phyloP scores from a whole-genome alignment of 2,113 vertebrate genomes.

The Amblyornis subalaris region DNA sequence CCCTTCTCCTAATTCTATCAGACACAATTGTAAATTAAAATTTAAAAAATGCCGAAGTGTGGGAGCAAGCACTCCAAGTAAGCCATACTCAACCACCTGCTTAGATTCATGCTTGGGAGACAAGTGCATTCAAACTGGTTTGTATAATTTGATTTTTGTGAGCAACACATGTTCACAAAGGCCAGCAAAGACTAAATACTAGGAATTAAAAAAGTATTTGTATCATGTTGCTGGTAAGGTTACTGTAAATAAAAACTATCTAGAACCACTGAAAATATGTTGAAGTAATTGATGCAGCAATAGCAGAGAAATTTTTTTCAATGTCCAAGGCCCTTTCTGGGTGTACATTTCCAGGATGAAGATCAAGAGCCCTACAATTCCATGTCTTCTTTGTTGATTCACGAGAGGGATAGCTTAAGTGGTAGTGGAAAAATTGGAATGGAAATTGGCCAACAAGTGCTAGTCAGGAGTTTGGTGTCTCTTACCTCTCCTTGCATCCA shows the following conservation, averaged over 20 bases:
- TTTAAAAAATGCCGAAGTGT: not conserved
- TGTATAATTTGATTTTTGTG: not conserved
- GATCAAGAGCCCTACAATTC: not conserved
- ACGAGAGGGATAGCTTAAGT: not conserved
- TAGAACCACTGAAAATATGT: not conserved
- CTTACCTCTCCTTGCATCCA: not conserved
- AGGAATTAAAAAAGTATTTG: not conserved
- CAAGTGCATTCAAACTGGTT: not conserved
- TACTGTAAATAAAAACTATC: not conserved
- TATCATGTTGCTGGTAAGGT: not conserved
- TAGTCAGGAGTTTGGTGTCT: not conserved
- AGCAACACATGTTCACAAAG: not conserved
- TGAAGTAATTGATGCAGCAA: not conserved
- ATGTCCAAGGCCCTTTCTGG: not conserved
- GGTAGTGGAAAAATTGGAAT: not conserved
- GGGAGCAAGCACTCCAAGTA: not conserved
- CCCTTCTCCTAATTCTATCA: not conserved
- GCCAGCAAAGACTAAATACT: not conserved
- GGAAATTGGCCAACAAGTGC: not conserved
- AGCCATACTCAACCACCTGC: not conserved
- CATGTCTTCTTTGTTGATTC: not conserved
- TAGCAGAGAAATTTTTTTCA: not conserved
- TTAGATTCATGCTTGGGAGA: not conserved
- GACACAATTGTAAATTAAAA: not conserved
- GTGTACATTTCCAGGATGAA: not conserved